phyloP scores from a whole-genome alignment of 2,797 vertebrate species.

The Ptychadena robeensis region DNA sequence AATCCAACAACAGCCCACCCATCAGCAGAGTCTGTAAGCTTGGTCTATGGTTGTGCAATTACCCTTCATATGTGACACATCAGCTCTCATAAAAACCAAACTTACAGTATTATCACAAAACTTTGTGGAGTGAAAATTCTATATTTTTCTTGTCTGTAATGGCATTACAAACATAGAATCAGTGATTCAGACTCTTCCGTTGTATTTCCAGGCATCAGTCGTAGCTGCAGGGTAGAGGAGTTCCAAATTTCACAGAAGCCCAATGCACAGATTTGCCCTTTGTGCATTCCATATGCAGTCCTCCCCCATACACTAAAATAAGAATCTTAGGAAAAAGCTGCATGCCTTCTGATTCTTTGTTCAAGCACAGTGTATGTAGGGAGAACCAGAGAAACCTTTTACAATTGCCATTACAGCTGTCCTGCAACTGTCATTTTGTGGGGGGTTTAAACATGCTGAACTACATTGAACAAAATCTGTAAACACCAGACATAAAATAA shows the following conservation, averaged over 20 bases:
- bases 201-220: background rate
- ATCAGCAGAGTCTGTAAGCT: no score
- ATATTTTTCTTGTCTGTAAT: no score
- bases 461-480: no score
- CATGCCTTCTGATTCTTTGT: background rate
- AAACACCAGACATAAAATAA: no score
- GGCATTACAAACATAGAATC: background rate
- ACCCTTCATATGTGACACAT: no score
- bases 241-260: background rate
- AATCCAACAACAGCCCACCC: no score
- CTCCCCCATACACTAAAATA: background rate
- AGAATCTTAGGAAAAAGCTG: background rate
- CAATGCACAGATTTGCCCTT: background rate
- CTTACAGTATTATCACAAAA: background rate
- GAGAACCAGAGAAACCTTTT: no score
- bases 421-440: no score
- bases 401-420: no score
- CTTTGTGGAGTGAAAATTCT: background rate
- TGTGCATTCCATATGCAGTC: background rate
- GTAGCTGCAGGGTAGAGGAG: background rate
- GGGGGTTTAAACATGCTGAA: no score
- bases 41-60: no score
- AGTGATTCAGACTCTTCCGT: background rate
- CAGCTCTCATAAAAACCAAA: no score
- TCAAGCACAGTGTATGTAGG: background rate